Evolutionary conservation across 2,888 invertebrate species (phyloP).

Genomic region (Dasypogon diadema): DNA sequence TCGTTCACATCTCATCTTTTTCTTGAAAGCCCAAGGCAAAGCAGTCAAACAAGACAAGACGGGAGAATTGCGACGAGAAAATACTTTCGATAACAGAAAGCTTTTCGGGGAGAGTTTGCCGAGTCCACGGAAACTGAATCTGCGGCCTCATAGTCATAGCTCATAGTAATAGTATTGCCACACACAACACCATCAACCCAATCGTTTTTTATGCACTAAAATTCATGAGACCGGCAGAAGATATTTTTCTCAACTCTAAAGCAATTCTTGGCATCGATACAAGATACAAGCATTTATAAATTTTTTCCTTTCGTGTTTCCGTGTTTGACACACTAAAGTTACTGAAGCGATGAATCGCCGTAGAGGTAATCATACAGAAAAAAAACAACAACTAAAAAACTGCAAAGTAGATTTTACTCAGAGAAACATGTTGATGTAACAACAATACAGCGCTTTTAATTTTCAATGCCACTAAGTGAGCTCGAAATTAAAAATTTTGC

Average conservation of each 20-base stretch:
- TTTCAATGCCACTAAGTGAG: conserved; percentile 15
- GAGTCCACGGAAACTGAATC: not conserved
- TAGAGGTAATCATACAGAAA: not conserved
- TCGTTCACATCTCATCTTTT: conserved; percentile 26
- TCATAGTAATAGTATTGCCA: not conserved
- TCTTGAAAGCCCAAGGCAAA: conserved; percentile 28
- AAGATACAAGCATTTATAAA: conserved; percentile 46
- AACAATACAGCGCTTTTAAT: not conserved
- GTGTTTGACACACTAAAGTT: conserved; percentile 48
- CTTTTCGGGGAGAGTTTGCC: not conserved
- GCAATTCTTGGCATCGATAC: conserved; percentile 50
- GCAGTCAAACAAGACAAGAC: not conserved
- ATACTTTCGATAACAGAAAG: conserved; percentile 39
- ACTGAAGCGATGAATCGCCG: conserved; percentile 4
- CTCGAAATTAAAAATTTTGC: not conserved
- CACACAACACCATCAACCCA: not conserved
- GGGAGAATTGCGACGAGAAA: not conserved
- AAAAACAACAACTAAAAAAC: not conserved
- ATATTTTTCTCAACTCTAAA: conserved; percentile 25
- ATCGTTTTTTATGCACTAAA: conserved; percentile 45
- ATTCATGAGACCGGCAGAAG: conserved; percentile 28
- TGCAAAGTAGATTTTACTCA: not conserved
- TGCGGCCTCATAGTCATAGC: not conserved
- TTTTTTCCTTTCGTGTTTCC: conserved; percentile 34
- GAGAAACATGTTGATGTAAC: conserved; percentile 11